These are phyloP conservation scores for Venustaconcha ellipsiformis DNA, from an alignment of 1,140 invertebrate species.

Conservation along the genomic window DNA sequence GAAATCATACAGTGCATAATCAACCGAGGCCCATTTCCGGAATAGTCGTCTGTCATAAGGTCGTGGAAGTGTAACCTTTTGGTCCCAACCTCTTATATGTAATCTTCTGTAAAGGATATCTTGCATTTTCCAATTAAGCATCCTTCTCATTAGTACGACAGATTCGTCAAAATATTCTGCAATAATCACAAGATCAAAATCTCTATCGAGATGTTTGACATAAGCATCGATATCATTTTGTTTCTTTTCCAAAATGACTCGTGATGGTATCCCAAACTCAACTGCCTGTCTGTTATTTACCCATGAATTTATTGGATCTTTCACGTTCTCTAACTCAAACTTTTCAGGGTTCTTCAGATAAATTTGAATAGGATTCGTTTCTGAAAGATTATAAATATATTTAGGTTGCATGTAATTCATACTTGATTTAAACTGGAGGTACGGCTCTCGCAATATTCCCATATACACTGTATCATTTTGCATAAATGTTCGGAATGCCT, in stretches of 20 bases:
- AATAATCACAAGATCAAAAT: slow-evolving; percentile 72
- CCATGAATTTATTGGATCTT: slow-evolving; percentile 26
- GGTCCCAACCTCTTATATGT: slow-evolving; percentile 29
- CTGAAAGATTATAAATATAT: slow-evolving; percentile 37
- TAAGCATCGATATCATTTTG: slow-evolving; percentile 24
- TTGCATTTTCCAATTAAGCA: slow-evolving; percentile 71
- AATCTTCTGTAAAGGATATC: slow-evolving; percentile 62
- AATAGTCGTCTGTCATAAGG: slow-evolving; percentile 17
- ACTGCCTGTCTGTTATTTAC: slow-evolving; percentile 45
- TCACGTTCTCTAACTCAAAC: slow-evolving; percentile 23
- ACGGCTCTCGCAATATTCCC: slow-evolving; percentile 51
- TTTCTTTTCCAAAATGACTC: slow-evolving; percentile 23
- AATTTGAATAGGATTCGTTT: slow-evolving; percentile 34
- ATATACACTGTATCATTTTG: slow-evolving; percentile 49
- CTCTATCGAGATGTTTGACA: slow-evolving; percentile 36
- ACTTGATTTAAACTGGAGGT: slow-evolving; percentile 51
- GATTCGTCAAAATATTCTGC: slow-evolving; percentile 73
- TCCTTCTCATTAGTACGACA: slow-evolving; percentile 70
- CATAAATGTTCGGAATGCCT: slow-evolving; percentile 32
- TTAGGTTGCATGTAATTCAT: slow-evolving; percentile 33
- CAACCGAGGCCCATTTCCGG: slow-evolving; percentile 14
- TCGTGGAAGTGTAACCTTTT: slow-evolving; percentile 25
- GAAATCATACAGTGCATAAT: slow-evolving; percentile 30
- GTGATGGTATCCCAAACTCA: slow-evolving; percentile 42
- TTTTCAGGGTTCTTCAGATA: slow-evolving; percentile 32